These are phyloP conservation scores for Drosophila bunnanda DNA, from an alignment of 2,888 invertebrate species.

Conservation along the genomic window DNA sequence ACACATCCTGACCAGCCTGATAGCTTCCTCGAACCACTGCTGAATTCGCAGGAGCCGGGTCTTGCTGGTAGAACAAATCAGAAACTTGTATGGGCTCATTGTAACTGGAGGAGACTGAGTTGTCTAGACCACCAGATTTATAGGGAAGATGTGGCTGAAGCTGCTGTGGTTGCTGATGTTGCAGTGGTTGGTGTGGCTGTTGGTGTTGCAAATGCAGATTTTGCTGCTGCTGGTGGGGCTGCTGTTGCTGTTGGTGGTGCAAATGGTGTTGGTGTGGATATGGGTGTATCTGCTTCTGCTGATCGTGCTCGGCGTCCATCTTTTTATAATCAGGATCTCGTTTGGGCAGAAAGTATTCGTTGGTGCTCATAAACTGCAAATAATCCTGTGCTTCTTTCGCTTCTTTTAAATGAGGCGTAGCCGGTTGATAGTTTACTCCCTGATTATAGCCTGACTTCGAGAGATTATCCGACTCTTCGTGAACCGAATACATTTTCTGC, in stretches of 20 bases:
- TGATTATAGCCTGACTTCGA: constrained; percentile 36
- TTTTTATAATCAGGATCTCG: constrained; percentile 81
- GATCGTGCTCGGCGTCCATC: constrained; percentile 73
- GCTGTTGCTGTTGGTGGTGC: constrained; percentile 41
- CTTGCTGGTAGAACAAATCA: constrained; percentile 73
- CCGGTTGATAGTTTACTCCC: constrained; percentile 45
- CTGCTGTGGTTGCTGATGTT: constrained; percentile 15
- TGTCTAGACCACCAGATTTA: constrained; percentile 41
- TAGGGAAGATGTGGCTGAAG: constrained; percentile 29
- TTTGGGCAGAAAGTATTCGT: constrained; percentile 82
- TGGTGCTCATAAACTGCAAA: constrained; percentile 82
- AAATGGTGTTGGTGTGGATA: constrained; percentile 59
- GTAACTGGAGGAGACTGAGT: constrained; percentile 53
- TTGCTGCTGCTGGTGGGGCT: constrained; percentile 33
- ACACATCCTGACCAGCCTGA: constrained; percentile 79
- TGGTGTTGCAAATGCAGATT: constrained; percentile 41
- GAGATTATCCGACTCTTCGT: constrained; percentile 76
- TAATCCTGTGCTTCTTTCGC: constrained; percentile 82
- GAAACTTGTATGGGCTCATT: constrained; percentile 62
- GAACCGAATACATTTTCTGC: constrained; percentile 65
- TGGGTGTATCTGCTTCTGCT: constrained; percentile 57
- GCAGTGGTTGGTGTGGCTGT: constrained; percentile 27
- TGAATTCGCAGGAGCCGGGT: constrained; percentile 61
- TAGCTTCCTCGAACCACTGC: constrained; percentile 80
- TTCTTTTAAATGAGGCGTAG: constrained; percentile 30